These are phyloP conservation scores for Styela clava DNA, from an alignment of 23 tunicate species.

Conservation along the genomic window DNA sequence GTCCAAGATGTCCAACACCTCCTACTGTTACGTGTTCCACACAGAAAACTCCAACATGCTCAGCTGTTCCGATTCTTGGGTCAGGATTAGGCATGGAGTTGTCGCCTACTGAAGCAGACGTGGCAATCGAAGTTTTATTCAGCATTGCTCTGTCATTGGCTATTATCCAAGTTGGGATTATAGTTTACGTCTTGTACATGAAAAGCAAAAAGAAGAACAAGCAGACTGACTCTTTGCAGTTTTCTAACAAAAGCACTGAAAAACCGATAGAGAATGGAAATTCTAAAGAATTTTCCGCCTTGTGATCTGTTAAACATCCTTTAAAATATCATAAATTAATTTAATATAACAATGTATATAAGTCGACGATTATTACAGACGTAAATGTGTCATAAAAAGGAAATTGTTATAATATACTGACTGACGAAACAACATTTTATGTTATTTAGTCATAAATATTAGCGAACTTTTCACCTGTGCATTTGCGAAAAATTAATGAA, in stretches of 20 bases:
- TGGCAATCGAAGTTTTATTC: constrained; percentile 17
- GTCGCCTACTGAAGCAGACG: constrained; percentile 24
- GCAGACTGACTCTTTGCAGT: neutral
- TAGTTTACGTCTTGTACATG: neutral
- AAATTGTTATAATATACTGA: too few species aligned
- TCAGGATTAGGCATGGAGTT: constrained; percentile 17
- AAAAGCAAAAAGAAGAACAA: neutral
- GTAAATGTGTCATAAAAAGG: too few species aligned
- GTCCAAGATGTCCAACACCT: neutral
- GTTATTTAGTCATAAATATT: too few species aligned
- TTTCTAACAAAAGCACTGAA: neutral
- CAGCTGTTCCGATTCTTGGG: constrained; percentile 13
- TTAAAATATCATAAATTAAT: too few species aligned
- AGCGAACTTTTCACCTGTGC: too few species aligned
- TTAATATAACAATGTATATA: too few species aligned
- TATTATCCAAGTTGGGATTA: neutral
- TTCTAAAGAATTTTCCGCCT: neutral
- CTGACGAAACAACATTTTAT: too few species aligned
- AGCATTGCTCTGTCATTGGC: constrained; percentile 17
- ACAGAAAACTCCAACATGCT: neutral
- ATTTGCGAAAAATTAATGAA: too few species aligned
- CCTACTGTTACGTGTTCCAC: neutral
- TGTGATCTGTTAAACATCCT: neutral
- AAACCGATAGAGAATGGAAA: neutral
- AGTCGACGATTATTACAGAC: too few species aligned